These are phyloP conservation scores for Drosophila repletoides DNA, from an alignment of 1,140 invertebrate species.

Conservation along the genomic window DNA sequence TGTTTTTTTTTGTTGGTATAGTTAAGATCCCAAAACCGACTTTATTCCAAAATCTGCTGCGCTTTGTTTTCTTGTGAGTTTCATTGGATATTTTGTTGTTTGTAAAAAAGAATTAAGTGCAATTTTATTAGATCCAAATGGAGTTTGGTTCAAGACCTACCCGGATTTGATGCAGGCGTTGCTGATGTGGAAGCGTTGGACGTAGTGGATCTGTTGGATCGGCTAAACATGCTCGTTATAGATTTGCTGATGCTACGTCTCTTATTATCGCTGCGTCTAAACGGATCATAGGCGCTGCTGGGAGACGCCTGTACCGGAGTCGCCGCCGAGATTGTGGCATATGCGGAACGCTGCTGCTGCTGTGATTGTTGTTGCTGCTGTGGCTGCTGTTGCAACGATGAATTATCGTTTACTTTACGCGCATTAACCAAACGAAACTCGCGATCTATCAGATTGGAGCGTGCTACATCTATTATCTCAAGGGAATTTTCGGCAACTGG, in stretches of 20 bases:
- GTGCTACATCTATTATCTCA: constrained; percentile 88
- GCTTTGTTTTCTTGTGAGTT: constrained; percentile 39
- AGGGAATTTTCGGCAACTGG: constrained; percentile 87
- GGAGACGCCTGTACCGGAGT: constrained; percentile 79
- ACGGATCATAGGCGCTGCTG: constrained; percentile 82
- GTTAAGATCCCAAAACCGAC: constrained; percentile 62
- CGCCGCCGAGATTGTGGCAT: constrained; percentile 68
- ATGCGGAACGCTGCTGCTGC: constrained; percentile 53
- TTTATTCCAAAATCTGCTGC: constrained; percentile 68
- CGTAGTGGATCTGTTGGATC: constrained; percentile 74
- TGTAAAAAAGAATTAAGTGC: constrained; percentile 42
- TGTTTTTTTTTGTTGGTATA: constrained; percentile 27
- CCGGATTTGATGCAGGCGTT: constrained; percentile 17
- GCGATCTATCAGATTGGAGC: constrained; percentile 89
- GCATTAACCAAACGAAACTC: constrained; percentile 89
- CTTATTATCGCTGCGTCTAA: constrained; percentile 86
- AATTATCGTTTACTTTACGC: constrained; percentile 85
- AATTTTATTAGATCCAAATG: constrained; percentile 3
- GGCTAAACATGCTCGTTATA: constrained; percentile 88
- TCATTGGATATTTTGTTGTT: constrained; percentile 40
- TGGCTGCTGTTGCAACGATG: constrained; percentile 52
- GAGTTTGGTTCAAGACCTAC: neutral
- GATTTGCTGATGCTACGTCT: constrained; percentile 88
- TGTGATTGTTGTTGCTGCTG: constrained; percentile 37
- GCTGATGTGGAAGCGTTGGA: constrained; percentile 9